These are phyloP conservation scores for Bombus confusus DNA, from an alignment of 1,140 invertebrate species.

Conservation along the genomic window DNA sequence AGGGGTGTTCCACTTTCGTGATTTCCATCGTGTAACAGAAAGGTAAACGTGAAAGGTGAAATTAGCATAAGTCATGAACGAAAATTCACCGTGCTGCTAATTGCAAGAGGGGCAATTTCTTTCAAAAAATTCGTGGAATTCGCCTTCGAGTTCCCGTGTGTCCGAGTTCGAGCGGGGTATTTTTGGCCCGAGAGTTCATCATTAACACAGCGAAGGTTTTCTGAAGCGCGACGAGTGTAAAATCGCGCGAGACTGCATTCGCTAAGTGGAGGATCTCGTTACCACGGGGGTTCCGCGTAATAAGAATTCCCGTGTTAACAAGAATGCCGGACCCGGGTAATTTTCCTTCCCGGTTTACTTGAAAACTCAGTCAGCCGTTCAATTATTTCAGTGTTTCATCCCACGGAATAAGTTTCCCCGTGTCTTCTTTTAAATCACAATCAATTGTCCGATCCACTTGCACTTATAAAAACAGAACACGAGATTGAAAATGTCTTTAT, in stretches of 20 bases:
- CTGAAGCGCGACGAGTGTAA: conserved; percentile 2
- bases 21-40: neutral
- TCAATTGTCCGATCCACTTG: neutral
- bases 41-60: neutral
- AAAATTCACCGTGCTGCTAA: neutral
- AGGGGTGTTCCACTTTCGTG: neutral
- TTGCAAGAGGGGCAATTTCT: neutral
- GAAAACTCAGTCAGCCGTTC: neutral
- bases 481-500: neutral
- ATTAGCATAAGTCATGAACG: neutral
- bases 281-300: conserved; percentile 20
- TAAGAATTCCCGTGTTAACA: conserved; percentile 31
- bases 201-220: conserved; percentile 15
- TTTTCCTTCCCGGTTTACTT: conserved; percentile 1
- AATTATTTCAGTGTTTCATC: neutral
- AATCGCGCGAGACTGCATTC: neutral
- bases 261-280: conserved; percentile 41
- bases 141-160: neutral
- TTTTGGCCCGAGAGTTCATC: conserved; percentile 4
- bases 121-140: neutral
- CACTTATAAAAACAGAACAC: neutral
- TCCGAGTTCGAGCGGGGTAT: neutral
- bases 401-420: no score
- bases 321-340: neutral
- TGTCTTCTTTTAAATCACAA: neutral